Evolutionary conservation across 2,797 vertebrate genomes (phyloP), one percentile per base, ranked within the genome.

Genomic region (Sciurus vulgaris): DNA sequence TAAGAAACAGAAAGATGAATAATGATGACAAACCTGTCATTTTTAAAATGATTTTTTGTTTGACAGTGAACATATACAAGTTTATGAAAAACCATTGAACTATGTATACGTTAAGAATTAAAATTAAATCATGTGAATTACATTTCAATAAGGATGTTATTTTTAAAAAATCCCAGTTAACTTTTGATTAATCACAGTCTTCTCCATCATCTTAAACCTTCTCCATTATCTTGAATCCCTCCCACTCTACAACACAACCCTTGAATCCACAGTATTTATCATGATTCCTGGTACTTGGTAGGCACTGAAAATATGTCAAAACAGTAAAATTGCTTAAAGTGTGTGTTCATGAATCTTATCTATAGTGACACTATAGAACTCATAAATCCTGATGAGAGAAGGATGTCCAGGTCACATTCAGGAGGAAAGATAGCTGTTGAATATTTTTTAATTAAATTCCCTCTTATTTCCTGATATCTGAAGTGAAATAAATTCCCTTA

Each of bases 401-500:
- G 13, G 33, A 77, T 56, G 10, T 49, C 18, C 33, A 22, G 22
- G 2, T 11, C 41, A 83, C n/a, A 28, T 59, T 38, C 22, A 47
- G 20, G 41, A 54, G 28, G 2, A 56, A 83, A 70, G 41, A 33
- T 70, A 73, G 20, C 11, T 12, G 41, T 41, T 30, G 47, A 93
- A 86, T 65, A 67, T 51, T 87, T 63, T 65, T 56, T 63, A 69
- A 33, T 67, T 73, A 82, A 79, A 59, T 59, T 82, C 30, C 38
- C 18, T 82, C 30, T 59, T n/a, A 51, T 73, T 89, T 96, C 9
- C 49, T 56, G 28, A 77, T 44, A 84, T 33, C 17, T 72, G 12
- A 89, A 82, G 44, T 92, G 24, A 86, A 86, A 13, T 69, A 28
- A 96, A 94, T 7, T 54, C 10, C 33, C 56, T 86, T 86, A 65